Conservation (phyloP, 2,888 invertebrate species). For the Ramazzottius varieornatus region DNA sequence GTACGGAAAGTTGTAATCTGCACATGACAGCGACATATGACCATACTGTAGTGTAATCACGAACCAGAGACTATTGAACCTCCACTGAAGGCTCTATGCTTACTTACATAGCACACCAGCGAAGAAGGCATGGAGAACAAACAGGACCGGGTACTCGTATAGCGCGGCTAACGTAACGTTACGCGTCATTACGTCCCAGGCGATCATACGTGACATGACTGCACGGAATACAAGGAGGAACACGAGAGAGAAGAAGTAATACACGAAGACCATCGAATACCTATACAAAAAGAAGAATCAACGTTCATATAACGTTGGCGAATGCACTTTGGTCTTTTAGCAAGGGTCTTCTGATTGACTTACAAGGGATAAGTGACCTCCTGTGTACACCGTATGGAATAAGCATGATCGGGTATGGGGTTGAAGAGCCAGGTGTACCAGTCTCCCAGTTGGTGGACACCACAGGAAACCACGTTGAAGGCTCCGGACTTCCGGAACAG, state of each 20-base stretch:
- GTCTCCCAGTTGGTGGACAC: constrained; percentile 52
- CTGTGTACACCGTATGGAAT: constrained; percentile 69
- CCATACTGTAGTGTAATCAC: too few relatives aligned
- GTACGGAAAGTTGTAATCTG: constrained; percentile 1
- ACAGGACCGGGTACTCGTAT: constrained; percentile 69
- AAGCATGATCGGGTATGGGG: constrained; percentile 68
- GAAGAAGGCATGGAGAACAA: constrained; percentile 56
- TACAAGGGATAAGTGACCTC: constrained; percentile 93
- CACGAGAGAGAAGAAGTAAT: constrained; percentile 53
- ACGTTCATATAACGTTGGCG: not conserved
- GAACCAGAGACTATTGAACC: too few relatives aligned
- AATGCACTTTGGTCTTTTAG: not conserved
- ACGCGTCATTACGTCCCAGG: constrained; percentile 16
- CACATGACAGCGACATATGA: not conserved
- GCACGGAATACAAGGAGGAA: constrained; percentile 53
- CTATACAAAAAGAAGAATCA: constrained; percentile 28
- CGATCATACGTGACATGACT: constrained; percentile 32
- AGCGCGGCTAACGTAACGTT: constrained; percentile 64
- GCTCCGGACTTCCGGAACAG: not conserved
- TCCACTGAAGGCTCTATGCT: too few relatives aligned
- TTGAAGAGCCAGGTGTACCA: constrained; percentile 91
- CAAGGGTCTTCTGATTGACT: constrained; percentile 22
- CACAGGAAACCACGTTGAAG: constrained; percentile 33
- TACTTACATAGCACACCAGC: constrained; percentile 56
- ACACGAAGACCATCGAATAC: constrained; percentile 67